Evolutionary conservation across 2,888 invertebrate genomes (phyloP), one percentile per base, ranked within the genome.

Genomic region (Balanococcus diminutus): DNA sequence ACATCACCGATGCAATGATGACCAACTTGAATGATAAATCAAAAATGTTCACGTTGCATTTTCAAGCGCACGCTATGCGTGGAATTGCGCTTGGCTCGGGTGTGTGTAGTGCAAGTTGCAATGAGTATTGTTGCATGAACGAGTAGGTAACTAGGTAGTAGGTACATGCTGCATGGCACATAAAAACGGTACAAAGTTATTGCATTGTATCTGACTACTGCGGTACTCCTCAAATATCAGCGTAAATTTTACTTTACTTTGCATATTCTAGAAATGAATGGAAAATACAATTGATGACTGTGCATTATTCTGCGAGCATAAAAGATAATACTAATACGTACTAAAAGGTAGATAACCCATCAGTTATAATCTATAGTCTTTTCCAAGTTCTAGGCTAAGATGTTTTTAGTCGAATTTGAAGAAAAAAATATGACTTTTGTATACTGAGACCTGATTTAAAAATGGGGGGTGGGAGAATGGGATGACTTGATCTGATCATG

Each of bases 11-110:
- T 79, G 36, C 75, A 79, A 79, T 79, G 75, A 79, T 79, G 75
- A 79, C 75, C 36, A 79, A 79, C 36, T 19, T 79, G 36, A 19
- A 79, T 79, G 75, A 79, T 79, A 79, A 79, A 79, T 79, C 75
- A 36, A 28, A 79, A 79, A 79, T 22, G 36, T n/a, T n/a, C n/a
- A n/a, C n/a, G n/a, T 28, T 79, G 75, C 75, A 79, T 79, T 67
- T 67, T 28, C 28, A 31, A 16, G 25, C 25, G 5, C 61, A 61
- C 61, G 25, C 25, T 61, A 61, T 22, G 11, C 61, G 46, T 14
- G 46, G n/a, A 67, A 19, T 28, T 25, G 9, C n/a, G n/a, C n/a
- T n/a, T 56, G 67, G 46, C 46, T n/a, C n/a, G n/a, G n/a, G 14
- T 46, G 46, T n/a, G 46, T 14, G 6, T 16, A 42, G 3, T 16